Conservation (phyloP, 2,888 invertebrate genomes). For the Teinopalpus imperialis region DNA sequence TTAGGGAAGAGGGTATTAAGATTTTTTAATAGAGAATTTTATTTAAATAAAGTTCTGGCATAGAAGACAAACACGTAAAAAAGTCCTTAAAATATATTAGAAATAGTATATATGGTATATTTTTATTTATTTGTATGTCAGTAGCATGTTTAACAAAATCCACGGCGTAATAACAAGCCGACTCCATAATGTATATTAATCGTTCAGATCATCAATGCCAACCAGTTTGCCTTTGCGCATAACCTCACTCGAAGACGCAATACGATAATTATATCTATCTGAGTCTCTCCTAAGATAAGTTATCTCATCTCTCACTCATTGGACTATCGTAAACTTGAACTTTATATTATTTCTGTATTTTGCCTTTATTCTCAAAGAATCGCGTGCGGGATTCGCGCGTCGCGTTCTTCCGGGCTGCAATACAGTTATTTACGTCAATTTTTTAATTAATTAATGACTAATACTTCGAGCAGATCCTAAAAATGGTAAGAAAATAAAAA, state of each 20-base stretch:
- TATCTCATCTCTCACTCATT: conserved; percentile 38
- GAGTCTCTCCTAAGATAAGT: conserved; percentile 30
- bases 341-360: conserved; percentile 43
- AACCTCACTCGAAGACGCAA: conserved; percentile 34
- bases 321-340: conserved; percentile 70
- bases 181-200: conserved; percentile 30
- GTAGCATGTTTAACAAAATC: background rate
- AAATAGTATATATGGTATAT: no score
- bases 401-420: conserved; percentile 34
- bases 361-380: conserved; percentile 52
- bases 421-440: conserved; percentile 41
- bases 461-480: conserved; percentile 28
- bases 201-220: conserved; percentile 47
- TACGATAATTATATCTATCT: conserved; percentile 38
- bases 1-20: no score
- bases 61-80: no score
- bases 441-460: conserved; percentile 34
- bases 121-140: background rate
- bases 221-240: conserved; percentile 55
- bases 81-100: no score
- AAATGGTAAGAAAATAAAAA: conserved; percentile 15
- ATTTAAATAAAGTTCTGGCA: no score
- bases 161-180: background rate
- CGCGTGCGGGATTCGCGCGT: conserved; percentile 45
- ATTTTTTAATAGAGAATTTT: no score